Conservation (phyloP, 2,113 vertebrate species). For the Calyptommatus sinebrachiatus region DNA sequence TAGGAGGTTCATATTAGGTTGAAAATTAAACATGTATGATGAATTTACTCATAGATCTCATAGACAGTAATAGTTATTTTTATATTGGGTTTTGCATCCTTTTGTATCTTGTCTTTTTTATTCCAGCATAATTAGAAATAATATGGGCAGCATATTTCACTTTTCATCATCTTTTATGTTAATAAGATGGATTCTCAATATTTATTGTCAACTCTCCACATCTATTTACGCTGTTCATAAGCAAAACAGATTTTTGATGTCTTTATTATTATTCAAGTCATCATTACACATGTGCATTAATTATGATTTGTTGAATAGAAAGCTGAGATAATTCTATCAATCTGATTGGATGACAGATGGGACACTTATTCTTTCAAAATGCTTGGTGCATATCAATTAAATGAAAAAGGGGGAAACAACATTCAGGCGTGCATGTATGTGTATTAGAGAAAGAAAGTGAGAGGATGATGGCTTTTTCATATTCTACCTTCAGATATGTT, state of each 20-base stretch:
- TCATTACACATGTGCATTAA: conserved; percentile 39
- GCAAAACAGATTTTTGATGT: conserved; percentile 37
- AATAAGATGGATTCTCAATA: conserved; percentile 46
- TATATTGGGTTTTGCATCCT: neutral
- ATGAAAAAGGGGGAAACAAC: neutral
- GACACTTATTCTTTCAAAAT: conserved; percentile 26
- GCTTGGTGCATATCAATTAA: conserved; percentile 15
- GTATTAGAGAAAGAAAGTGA: conserved; percentile 19
- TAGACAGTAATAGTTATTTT: neutral
- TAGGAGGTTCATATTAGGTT: no score
- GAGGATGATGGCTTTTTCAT: conserved; percentile 36
- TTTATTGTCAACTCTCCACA: conserved; percentile 34
- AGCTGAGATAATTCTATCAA: conserved; percentile 40
- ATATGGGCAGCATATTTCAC: neutral
- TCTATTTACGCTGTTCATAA: conserved; percentile 49
- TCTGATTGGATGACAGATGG: conserved; percentile 31
- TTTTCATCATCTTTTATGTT: conserved; percentile 50
- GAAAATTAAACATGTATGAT: no score
- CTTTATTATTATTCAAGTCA: conserved; percentile 35
- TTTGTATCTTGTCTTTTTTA: conserved; percentile 31
- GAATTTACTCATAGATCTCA: no score
- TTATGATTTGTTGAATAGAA: conserved; percentile 43
- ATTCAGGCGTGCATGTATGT: neutral
- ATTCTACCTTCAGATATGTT: conserved; percentile 44
- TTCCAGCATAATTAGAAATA: conserved; percentile 27